A percentile compares a stretch with the other conserved stretches of the same genome.
phyloP scores from a whole-genome alignment of 2,888 invertebrate species.

The Camponotus fellah region DNA sequence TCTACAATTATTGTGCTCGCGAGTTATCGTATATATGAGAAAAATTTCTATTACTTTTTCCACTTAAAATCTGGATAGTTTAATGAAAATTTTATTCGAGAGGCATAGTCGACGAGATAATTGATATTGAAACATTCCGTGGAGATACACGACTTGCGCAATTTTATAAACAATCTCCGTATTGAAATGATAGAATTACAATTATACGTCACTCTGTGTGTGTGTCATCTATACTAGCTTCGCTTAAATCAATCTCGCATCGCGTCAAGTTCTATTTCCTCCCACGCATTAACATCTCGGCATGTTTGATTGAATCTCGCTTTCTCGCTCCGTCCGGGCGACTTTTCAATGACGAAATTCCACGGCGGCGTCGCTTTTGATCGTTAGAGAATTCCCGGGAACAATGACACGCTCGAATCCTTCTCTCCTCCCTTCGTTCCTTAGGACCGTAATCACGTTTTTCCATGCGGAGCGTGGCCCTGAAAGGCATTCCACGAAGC shows the following conservation, averaged over 20 bases:
- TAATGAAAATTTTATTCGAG: not conserved
- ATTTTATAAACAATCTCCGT: conserved; percentile 3
- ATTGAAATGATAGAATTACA: conserved; percentile 13
- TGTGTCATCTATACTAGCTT: not conserved
- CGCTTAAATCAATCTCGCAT: conserved; percentile 8
- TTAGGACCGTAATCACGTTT: conserved; percentile 16
- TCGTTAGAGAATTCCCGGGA: conserved; percentile 27
- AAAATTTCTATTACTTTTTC: not conserved
- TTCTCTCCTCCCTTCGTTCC: not conserved
- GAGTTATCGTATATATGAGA: not conserved
- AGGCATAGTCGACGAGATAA: not conserved
- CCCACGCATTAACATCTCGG: not conserved
- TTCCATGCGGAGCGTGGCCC: not conserved
- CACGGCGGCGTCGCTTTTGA: conserved; percentile 28
- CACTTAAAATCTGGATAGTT: not conserved
- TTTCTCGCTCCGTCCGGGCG: conserved; percentile 5
- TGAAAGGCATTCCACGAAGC: conserved; percentile 36
- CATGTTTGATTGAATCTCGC: conserved; percentile 1
- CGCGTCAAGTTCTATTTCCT: conserved; percentile 23
- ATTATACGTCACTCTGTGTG: conserved; percentile 10
- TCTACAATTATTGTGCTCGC: not conserved
- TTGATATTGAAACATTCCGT: not conserved
- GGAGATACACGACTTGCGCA: not conserved
- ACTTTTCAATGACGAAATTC: conserved; percentile 37
- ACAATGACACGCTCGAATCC: conserved; percentile 38